Percentiles rank a stretch among this genome's conserved stretches.
Conservation (phyloP, 2,113 vertebrate genomes). For the Alexandromys fortis region DNA sequence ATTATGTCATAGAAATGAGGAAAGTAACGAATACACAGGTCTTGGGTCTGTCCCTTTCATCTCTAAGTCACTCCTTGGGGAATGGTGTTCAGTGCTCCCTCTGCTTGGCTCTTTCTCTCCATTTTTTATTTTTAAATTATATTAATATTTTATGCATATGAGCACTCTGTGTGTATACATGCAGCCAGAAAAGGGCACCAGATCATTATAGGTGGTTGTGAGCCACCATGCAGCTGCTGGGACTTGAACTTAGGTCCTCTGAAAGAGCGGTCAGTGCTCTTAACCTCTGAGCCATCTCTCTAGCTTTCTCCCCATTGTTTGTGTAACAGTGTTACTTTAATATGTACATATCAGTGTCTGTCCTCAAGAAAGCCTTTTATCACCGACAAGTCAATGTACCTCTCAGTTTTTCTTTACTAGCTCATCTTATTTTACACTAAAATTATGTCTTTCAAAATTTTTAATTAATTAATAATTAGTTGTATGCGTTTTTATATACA, state of each 20-base stretch:
- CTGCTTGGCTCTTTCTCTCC: background rate
- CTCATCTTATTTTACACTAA: background rate
- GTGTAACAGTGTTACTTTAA: background rate
- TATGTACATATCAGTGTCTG: background rate
- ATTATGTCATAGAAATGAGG: background rate
- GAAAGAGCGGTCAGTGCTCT: no score
- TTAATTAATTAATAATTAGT: background rate
- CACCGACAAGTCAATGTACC: background rate
- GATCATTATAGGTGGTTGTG: no score
- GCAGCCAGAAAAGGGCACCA: no score
- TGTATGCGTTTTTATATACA: background rate
- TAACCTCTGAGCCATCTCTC: no score
- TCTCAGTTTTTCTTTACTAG: background rate
- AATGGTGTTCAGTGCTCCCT: background rate
- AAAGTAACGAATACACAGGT: background rate
- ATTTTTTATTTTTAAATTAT: no score
- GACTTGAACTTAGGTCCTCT: no score
- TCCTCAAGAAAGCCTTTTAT: background rate
- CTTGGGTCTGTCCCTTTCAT: background rate
- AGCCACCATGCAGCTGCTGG: no score
- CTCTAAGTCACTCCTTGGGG: background rate
- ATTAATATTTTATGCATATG: no score
- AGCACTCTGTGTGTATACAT: no score
- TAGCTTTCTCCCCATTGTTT: no score
- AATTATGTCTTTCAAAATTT: background rate